Evolutionary conservation across 2,888 invertebrate genomes (phyloP).

Genomic region (Synanthedon andrenaeformis): DNA sequence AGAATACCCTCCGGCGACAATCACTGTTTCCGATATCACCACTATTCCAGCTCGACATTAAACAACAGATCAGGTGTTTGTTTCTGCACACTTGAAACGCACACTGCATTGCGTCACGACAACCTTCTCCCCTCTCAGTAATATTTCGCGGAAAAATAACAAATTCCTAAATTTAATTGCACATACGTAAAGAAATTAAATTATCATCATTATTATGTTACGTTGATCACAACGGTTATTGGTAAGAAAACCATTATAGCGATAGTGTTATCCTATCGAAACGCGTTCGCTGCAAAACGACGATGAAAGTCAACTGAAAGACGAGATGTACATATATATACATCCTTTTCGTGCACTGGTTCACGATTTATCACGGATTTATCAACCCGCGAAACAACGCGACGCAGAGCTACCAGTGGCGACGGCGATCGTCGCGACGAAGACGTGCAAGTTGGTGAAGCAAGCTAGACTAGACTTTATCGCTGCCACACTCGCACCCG

Average conservation of each 20-base stretch:
- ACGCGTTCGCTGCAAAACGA: conserved; percentile 67
- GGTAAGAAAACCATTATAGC: conserved; percentile 24
- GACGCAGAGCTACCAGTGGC: conserved; percentile 22
- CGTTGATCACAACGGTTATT: neutral
- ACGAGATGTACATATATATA: conserved; percentile 68
- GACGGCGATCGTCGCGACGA: conserved; percentile 21
- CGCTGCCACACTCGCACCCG: conserved; percentile 52
- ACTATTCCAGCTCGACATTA: conserved; percentile 40
- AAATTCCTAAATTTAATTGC: conserved; percentile 5
- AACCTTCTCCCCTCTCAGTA: conserved; percentile 38
- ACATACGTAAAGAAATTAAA: conserved; percentile 13
- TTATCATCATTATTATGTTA: conserved; percentile 3
- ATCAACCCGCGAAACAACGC: conserved; percentile 36
- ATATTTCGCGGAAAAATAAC: too few relatives aligned
- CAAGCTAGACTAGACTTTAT: conserved; percentile 20
- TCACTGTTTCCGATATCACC: conserved; percentile 37
- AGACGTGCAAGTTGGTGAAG: conserved; percentile 18
- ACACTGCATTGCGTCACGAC: conserved; percentile 68
- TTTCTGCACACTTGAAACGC: conserved; percentile 54
- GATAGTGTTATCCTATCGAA: conserved; percentile 64
- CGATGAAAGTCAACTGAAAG: conserved; percentile 71
- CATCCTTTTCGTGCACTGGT: conserved; percentile 64
- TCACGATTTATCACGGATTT: conserved; percentile 64
- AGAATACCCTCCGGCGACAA: conserved; percentile 37
- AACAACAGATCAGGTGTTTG: conserved; percentile 37